These are phyloP conservation scores for Eupithecia pulchellata DNA, from an alignment of 2,888 invertebrate species.

Conservation along the genomic window DNA sequence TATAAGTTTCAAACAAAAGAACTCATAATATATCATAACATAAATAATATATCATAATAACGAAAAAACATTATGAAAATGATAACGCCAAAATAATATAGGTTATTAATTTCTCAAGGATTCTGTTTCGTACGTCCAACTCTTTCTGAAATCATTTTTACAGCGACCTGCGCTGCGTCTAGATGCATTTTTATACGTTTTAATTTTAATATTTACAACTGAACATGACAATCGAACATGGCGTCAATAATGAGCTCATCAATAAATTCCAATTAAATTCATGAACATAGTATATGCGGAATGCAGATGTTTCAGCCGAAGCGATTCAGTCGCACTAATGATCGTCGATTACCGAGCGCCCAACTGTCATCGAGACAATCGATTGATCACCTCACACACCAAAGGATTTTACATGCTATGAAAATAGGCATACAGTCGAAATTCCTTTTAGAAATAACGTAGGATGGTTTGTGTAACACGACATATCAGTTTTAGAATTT, in stretches of 20 bases:
- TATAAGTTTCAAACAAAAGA: too few species aligned
- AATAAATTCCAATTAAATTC: conserved; percentile 47
- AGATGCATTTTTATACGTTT: background rate
- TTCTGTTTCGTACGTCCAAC: too few species aligned
- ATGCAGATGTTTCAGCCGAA: conserved; percentile 57
- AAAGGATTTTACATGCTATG: background rate
- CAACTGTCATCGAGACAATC: conserved; percentile 72
- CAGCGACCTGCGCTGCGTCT: too few species aligned
- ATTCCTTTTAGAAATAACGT: background rate
- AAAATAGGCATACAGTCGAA: background rate
- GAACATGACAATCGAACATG: conserved; percentile 19
- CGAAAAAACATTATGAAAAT: too few species aligned
- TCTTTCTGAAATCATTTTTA: too few species aligned
- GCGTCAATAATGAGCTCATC: conserved; percentile 41
- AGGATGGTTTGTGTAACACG: conserved; percentile 9
- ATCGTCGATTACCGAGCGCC: conserved; percentile 70
- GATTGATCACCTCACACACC: conserved; percentile 58
- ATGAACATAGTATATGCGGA: conserved; percentile 50
- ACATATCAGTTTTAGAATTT: conserved; percentile 41
- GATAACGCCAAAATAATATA: too few species aligned
- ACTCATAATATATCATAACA: too few species aligned
- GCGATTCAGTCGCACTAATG: conserved; percentile 72
- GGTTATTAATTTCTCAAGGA: too few species aligned
- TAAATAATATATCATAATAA: too few species aligned
- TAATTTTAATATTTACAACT: conserved; percentile 5